Conservation (phyloP, 1,140 invertebrate species). For the Leptinotarsa lineolata region DNA sequence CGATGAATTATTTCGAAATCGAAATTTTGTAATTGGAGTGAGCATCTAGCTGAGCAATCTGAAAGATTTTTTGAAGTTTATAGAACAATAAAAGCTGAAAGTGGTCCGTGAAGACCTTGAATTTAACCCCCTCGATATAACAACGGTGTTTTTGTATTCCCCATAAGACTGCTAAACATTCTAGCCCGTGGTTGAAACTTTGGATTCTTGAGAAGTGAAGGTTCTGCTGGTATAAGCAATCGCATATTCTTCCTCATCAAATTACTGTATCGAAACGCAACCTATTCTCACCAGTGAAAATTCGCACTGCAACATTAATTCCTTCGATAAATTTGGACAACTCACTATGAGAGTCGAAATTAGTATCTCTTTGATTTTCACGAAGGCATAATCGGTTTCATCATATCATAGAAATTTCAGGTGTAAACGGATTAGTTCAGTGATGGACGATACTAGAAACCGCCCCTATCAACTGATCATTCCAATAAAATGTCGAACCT, state of each 20-base stretch:
- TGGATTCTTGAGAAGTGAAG: conserved; percentile 52
- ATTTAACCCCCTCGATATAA: conserved; percentile 56
- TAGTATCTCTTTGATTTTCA: conserved; percentile 24
- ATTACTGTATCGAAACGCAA: conserved; percentile 35
- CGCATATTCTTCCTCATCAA: conserved; percentile 34
- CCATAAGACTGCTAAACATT: conserved; percentile 56
- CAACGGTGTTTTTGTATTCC: conserved; percentile 53
- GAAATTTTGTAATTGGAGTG: conserved; percentile 32
- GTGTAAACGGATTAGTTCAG: conserved; percentile 43
- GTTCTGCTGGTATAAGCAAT: conserved; percentile 49
- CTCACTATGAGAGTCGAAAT: conserved; percentile 26
- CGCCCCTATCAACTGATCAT: conserved; percentile 52
- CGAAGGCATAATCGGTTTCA: conserved; percentile 13
- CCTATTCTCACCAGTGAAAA: conserved; percentile 39
- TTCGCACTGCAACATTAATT: conserved; percentile 36
- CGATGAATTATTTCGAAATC: conserved; percentile 17
- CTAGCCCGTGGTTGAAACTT: conserved; percentile 56
- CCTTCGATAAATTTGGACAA: conserved; percentile 28
- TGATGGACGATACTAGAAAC: conserved; percentile 53
- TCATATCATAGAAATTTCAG: conserved; percentile 25
- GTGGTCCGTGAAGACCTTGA: conserved; percentile 59
- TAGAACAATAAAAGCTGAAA: conserved; percentile 56
- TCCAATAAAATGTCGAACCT: conserved; percentile 47
- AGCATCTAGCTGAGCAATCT: conserved; percentile 56
- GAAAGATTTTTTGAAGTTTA: conserved; percentile 54